These are phyloP conservation scores for Gerris lacustris DNA, from an alignment of 2,888 invertebrate species.

Conservation along the genomic window DNA sequence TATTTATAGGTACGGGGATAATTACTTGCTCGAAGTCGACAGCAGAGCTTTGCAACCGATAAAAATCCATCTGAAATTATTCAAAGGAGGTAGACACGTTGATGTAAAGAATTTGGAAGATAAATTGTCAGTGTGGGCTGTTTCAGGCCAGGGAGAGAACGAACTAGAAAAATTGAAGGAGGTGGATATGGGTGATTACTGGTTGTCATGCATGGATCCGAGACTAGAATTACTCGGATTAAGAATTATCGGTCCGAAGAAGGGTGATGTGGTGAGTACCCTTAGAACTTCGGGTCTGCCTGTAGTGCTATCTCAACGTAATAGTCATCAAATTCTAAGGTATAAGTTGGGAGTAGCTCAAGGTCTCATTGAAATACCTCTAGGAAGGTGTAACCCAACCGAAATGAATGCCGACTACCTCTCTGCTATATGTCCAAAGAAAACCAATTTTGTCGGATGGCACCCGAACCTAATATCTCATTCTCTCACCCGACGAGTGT, in stretches of 20 bases:
- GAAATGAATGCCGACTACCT: constrained; percentile 24
- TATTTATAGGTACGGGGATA: constrained; percentile 20
- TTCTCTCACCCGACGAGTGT: constrained; percentile 13
- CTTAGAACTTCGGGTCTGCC: not conserved
- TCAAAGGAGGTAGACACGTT: constrained; percentile 16
- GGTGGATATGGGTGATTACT: constrained; percentile 19
- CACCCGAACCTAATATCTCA: constrained; percentile 8
- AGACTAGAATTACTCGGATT: constrained; percentile 21
- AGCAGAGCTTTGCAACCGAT: constrained; percentile 22
- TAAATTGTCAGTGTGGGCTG: constrained; percentile 21
- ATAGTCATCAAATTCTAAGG: not conserved
- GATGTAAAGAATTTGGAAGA: constrained; percentile 21
- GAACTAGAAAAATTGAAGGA: constrained; percentile 9
- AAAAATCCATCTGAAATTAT: constrained; percentile 20
- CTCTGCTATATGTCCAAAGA: constrained; percentile 19
- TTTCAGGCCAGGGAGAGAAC: not conserved
- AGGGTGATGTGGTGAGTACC: constrained; percentile 4
- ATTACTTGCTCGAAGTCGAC: constrained; percentile 22
- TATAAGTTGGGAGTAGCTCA: constrained; percentile 23
- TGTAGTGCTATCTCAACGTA: not conserved
- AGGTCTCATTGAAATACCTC: constrained; percentile 23
- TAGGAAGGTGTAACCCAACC: constrained; percentile 19
- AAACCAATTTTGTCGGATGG: constrained; percentile 20
- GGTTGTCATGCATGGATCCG: constrained; percentile 21
- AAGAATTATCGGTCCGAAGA: constrained; percentile 20